Evolutionary conservation across 2,888 invertebrate genomes (phyloP).

Genomic region (Andrena trimmerana): DNA sequence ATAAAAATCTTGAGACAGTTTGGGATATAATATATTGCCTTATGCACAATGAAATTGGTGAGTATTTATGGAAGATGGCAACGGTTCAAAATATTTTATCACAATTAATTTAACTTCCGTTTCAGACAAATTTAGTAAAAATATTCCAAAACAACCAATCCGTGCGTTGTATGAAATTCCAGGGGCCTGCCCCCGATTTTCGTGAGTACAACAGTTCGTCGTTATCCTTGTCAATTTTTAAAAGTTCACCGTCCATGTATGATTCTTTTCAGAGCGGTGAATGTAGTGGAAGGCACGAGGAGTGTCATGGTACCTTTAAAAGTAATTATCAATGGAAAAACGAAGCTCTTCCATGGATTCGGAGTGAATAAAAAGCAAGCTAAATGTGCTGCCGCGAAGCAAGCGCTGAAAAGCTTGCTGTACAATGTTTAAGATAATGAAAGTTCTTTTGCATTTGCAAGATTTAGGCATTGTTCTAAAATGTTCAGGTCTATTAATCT

Average conservation of each 20-base stretch:
- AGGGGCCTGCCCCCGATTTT: constrained; percentile 91
- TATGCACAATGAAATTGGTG: constrained; percentile 94
- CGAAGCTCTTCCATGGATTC: constrained; percentile 89
- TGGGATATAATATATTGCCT: constrained; percentile 94
- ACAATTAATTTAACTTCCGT: neutral
- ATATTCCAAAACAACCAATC: constrained; percentile 96
- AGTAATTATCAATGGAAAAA: constrained; percentile 87
- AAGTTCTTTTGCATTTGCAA: neutral
- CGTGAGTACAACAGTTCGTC: constrained; percentile 86
- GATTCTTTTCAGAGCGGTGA: constrained; percentile 72
- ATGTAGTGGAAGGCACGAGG: constrained; percentile 60
- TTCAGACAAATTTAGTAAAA: constrained; percentile 90
- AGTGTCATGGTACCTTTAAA: constrained; percentile 88
- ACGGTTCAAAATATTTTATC: neutral
- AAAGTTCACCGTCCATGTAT: neutral
- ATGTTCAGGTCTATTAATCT: no score
- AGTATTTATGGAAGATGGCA: constrained; percentile 56
- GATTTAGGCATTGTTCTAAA: no score
- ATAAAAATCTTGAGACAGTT: constrained; percentile 89
- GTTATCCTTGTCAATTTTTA: constrained; percentile 9
- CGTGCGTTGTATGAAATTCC: constrained; percentile 93
- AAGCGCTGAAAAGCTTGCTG: constrained; percentile 87
- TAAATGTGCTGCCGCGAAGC: constrained; percentile 92
- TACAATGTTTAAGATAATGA: constrained; percentile 55
- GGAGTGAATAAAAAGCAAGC: constrained; percentile 90